Base-by-base conservation (phyloP, 30 jellyfish, hydroid and myxozoan species). In the Cassiopea xamachana region DNA sequence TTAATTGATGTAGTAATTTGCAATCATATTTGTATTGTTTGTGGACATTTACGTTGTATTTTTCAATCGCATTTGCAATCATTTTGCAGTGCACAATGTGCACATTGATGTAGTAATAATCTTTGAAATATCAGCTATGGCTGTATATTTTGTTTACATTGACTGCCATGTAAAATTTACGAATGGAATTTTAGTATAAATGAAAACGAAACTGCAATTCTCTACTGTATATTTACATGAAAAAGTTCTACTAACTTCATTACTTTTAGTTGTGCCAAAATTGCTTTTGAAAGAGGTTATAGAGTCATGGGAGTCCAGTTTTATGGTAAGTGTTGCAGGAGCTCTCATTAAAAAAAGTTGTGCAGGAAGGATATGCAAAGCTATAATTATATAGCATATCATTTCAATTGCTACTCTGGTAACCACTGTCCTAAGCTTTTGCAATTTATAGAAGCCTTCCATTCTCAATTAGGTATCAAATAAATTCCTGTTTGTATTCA, bases 271-370 rank as follows among this genome's bases (percentile, higher is more conserved):
- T 93, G 98, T 80, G 98, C 98, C 49, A 48, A 89, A 79, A 45
- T 46, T 7, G 98, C 98, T 1, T 83, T 88, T 67, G 73, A 59
- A 0, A 87, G 85, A 79, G 98, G 98, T 69, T 93, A 82, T 80
- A 88, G 94, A 60, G 93, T 89, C 43, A 93, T 93, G 81, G 98
- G 98, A 90, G 87, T 93, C 72, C 98, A 93, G 74, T 93, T 88
- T 55, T 93, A 82, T 69, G 98, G 97, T 79, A 75, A 43, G 87
- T 82, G 1, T 2, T 2, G 44, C 60, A 51, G 19, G 77, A 18
- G 39, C 39, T 27, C 39, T 27, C 39, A 27, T 27, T 27, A 27
- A 27, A 27, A 27, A 27, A 27, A 27, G 39, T 27, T 27, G 39
- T 27, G 39, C 39, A 27, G 39, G 39, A 27, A 27, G 27, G 74